Percentiles rank a stretch among this genome's conserved stretches.
Evolutionary conservation across 2,888 invertebrate genomes (phyloP).

Genomic region (Euclidia mi): DNA sequence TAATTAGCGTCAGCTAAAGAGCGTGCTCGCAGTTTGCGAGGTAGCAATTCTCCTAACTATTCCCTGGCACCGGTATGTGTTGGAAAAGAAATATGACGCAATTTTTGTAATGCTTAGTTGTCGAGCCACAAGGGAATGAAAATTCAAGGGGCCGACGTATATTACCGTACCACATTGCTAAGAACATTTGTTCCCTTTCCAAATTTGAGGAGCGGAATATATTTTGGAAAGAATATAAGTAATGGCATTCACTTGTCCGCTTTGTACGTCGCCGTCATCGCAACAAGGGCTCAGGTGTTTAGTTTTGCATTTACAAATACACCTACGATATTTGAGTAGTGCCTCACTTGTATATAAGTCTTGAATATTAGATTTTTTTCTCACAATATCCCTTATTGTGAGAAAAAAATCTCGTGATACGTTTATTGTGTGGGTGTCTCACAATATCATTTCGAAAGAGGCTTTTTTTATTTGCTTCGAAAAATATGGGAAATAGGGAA

Average conservation of each 20-base stretch:
- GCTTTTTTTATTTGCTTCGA: conserved; percentile 20
- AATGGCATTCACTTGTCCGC: conserved; percentile 63
- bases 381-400: no score
- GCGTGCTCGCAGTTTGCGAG: conserved; percentile 67
- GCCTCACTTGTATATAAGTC: conserved; percentile 17
- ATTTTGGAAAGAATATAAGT: conserved; percentile 69
- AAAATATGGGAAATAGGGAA: conserved; percentile 11
- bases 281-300: conserved; percentile 56
- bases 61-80: conserved; percentile 75
- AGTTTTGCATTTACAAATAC: conserved; percentile 48
- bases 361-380: conserved; percentile 20
- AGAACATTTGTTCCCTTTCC: conserved; percentile 82
- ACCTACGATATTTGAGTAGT: conserved; percentile 20
- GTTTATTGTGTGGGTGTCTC: conserved; percentile 23
- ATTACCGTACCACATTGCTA: conserved; percentile 85
- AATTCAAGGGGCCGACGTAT: conserved; percentile 87
- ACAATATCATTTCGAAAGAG: conserved; percentile 17
- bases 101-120: conserved; percentile 89
- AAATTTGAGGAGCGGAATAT: conserved; percentile 78
- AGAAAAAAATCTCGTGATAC: conserved; percentile 12
- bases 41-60: conserved; percentile 82
- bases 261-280: conserved; percentile 47
- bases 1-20: conserved; percentile 62
- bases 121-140: conserved; percentile 89
- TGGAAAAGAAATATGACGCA: conserved; percentile 89